Conservation (phyloP, 2,797 vertebrate species). For the Onychomys leucogaster region DNA sequence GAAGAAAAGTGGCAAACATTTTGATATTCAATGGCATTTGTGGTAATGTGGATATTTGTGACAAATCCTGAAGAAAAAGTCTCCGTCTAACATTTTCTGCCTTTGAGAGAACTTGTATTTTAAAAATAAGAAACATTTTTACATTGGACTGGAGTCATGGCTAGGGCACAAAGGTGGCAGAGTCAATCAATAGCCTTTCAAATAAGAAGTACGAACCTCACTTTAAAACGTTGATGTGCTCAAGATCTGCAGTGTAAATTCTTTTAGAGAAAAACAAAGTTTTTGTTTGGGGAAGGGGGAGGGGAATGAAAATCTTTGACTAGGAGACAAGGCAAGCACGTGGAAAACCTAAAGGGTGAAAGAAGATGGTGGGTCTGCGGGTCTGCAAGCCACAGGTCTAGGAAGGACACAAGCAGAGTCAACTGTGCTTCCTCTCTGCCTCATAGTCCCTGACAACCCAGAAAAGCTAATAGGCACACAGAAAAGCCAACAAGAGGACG, state of each 20-base stretch:
- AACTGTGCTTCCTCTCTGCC: no score
- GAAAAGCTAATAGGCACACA: not conserved
- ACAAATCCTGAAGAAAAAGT: not conserved
- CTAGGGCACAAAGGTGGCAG: not conserved
- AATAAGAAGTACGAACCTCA: not conserved
- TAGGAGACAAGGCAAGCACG: not conserved
- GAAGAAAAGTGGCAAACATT: not conserved
- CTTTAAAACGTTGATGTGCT: not conserved
- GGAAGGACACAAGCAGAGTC: accelerated
- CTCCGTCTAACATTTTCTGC: not conserved
- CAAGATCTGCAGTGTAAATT: not conserved
- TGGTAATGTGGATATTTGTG: not conserved
- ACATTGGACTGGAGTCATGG: not conserved
- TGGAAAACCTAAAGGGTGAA: accelerated
- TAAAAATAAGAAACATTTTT: not conserved
- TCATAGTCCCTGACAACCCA: no score
- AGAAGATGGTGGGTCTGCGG: no score
- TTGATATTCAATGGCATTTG: not conserved
- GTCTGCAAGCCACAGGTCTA: no score
- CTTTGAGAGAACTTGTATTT: not conserved
- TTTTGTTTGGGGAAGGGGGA: not conserved
- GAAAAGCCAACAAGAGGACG: no score
- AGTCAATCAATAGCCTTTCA: not conserved
- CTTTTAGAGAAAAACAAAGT: not conserved
- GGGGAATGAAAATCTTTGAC: not conserved